These are phyloP conservation scores for Myotis daubentonii DNA, from an alignment of 2,797 vertebrate species.

Conservation along the genomic window DNA sequence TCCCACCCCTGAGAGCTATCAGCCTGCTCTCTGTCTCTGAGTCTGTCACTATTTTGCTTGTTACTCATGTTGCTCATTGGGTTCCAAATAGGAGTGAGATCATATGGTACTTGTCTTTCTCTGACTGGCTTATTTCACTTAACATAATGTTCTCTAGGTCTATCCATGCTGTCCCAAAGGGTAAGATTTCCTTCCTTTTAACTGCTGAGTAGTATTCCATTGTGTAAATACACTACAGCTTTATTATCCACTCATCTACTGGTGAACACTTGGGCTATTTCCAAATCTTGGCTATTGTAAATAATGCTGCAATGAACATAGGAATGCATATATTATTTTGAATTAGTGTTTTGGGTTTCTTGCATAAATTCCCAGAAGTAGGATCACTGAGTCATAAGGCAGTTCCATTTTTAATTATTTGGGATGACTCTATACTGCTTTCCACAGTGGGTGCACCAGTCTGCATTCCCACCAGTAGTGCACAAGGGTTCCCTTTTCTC, in stretches of 20 bases:
- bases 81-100: background rate
- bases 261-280: background rate
- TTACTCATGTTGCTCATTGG: background rate
- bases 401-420: background rate
- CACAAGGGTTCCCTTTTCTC: background rate
- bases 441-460: background rate
- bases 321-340: background rate
- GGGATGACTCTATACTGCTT: background rate
- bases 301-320: background rate
- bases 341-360: background rate
- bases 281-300: background rate
- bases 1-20: background rate
- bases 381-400: background rate
- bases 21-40: background rate
- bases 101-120: background rate
- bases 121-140: background rate
- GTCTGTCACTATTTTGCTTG: background rate
- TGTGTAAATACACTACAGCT: background rate
- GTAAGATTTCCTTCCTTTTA: background rate
- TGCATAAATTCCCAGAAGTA: background rate
- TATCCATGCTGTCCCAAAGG: background rate
- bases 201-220: background rate
- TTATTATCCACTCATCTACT: background rate
- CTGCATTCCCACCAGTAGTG: background rate
- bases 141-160: background rate